Evolutionary conservation across 2,113 vertebrate genomes (phyloP), one percentile per base, ranked within the genome.

Genomic region (Pterocles gutturalis): DNA sequence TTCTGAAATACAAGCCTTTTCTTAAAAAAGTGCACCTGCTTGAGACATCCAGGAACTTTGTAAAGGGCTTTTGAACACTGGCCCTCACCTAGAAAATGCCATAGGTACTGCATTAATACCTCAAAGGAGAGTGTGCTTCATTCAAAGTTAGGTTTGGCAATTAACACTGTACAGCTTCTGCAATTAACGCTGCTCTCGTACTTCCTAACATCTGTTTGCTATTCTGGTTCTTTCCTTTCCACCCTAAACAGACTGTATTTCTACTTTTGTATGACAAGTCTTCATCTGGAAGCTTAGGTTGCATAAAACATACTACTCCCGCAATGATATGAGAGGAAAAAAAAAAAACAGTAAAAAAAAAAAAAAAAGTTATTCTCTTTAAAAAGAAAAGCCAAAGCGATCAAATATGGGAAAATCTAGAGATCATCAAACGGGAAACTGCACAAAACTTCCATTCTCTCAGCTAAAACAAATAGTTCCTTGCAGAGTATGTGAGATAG

Each of bases 401-500:
- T 88, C 75, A 90, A 90, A 41, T 43, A 81, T 11, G 48, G 53
- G 77, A 87, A 90, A 93, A 83, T 45, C 38, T 43, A 82, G 60
- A 71, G 49, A 79, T 80, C 57, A 84, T 45, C 58, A 94, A 89
- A 81, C 51, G 33, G 54, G 67, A 93, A 95, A 91, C 48, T 54
- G n/a, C 28, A 71, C 26, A 85, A 84, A 95, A 87, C 57, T 89
- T 93, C 86, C 34, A 46, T 96, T 94, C 83, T 73, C 83, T 90
- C 88, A 86, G 53, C 38, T 89, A 90, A 94, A 92, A 91, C 83
- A 91, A 95, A 92, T 10, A 96, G 93, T 33, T 95, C 91, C 87
- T 94, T 11, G 1, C 36, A 92, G 73, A 96, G 15, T n/a, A 83
- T 51, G 60, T 22, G 36, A 92, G 75, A 85, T 3, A 83, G 61